Evolutionary conservation across 1,140 invertebrate species (phyloP).

Genomic region (Drosophila aff.): DNA sequence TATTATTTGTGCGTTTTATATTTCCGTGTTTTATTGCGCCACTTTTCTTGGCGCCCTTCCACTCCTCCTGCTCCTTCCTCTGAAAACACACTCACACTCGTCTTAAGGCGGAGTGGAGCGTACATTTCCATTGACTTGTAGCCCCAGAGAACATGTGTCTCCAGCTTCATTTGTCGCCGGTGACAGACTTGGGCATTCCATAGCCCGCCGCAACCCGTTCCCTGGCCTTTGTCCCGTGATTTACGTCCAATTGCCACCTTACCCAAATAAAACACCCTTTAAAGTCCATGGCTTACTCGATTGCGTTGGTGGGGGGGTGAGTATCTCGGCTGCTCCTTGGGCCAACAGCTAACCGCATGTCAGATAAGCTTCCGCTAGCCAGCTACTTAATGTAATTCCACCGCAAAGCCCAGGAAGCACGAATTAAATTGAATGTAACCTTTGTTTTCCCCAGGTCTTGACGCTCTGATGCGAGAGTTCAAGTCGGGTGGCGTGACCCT

Average conservation of each 20-base stretch:
- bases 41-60: slow-evolving; percentile 58
- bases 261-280: slow-evolving; percentile 36
- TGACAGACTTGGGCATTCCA: slow-evolving; percentile 54
- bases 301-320: slow-evolving; percentile 42
- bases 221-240: slow-evolving; percentile 39
- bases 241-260: slow-evolving; percentile 55
- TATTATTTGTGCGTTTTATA: slow-evolving; percentile 83
- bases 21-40: slow-evolving; percentile 82
- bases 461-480: slow-evolving; percentile 84
- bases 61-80: slow-evolving; percentile 9
- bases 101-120: neutral
- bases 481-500: slow-evolving; percentile 83
- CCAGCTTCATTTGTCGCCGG: slow-evolving; percentile 72
- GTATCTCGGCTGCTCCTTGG: slow-evolving; percentile 25
- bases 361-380: slow-evolving; percentile 33
- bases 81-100: slow-evolving; percentile 14
- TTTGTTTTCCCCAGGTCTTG: slow-evolving; percentile 75
- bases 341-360: slow-evolving; percentile 68
- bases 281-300: slow-evolving; percentile 52
- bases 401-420: neutral
- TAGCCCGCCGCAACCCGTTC: slow-evolving; percentile 30
- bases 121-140: slow-evolving; percentile 64
- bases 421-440: neutral
- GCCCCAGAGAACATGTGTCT: slow-evolving; percentile 54
- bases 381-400: slow-evolving; percentile 19